Evolutionary conservation across 2,888 invertebrate species (phyloP), one percentile per base, ranked within the genome.

Genomic region (Alviniconcha strummeri): DNA sequence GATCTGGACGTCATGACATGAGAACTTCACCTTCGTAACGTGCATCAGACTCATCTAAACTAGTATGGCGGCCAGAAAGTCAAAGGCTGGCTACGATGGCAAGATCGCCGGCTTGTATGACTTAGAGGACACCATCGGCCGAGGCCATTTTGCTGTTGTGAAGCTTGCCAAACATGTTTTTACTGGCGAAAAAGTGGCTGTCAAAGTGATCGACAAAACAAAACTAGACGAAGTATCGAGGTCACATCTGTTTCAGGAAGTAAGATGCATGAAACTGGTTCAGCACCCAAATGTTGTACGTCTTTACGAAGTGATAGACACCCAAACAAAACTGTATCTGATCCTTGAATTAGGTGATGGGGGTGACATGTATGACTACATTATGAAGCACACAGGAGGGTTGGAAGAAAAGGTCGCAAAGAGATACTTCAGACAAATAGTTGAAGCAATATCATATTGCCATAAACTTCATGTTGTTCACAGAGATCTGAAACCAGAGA

Each of bases 231-330:
- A 98, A 91, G 96, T 98, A 72, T 98, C 99, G 36, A 96, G 97
- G 92, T 97, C 98, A 85, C 99, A 99, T 95, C 96, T 99, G 89
- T 94, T 93, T 87, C 93, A 94, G 88, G 94, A 97, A 96, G 95
- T 97, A 87, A 96, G 98, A 88, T 99, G 99, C 94, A 99, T 99
- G 99, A 99, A 99, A 94, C 95, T 99, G 90, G 99, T 99, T 78
- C 99, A 99, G 94, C 99, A 99, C 95, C 99, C 99, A 64, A 98
- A 99, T 95, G 99, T 99, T 72, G 99, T 99, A 78, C 95, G 99
- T 84, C 95, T 99, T 80, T 99, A 99, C 95, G 99, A 99, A 95
- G 99, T 99, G 87, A 99, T 99, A 93, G 99, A 99, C 95, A 99
- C 99, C 69, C 98, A 98, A 94, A 98, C 98, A 87, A 99, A 99